Percentiles rank a stretch among this genome's conserved stretches.
These are phyloP conservation scores for Allolobophora icterica DNA, from an alignment of 2,888 invertebrate genomes.

Conservation along the genomic window DNA sequence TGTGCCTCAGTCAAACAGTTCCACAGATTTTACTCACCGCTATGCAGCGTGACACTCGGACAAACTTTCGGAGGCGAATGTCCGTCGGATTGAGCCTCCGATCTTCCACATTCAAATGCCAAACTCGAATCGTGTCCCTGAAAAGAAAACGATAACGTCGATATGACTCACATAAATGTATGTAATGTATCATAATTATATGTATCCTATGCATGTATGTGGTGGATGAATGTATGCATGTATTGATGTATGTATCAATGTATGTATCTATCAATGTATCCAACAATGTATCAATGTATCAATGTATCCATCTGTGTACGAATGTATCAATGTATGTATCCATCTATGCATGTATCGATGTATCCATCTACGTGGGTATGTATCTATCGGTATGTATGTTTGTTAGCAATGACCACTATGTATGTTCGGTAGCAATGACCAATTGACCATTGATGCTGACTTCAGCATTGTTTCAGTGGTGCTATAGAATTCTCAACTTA, in stretches of 20 bases:
- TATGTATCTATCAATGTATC: not conserved
- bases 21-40: slow-evolving; percentile 63
- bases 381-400: no score
- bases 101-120: slow-evolving; percentile 69
- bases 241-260: no score
- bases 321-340: no score
- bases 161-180: not conserved
- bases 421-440: no score
- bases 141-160: not conserved
- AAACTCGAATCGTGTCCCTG: slow-evolving; percentile 32
- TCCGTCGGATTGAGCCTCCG: slow-evolving; percentile 76
- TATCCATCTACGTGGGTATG: no score
- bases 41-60: slow-evolving; percentile 78
- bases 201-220: not conserved
- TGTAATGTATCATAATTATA: no score
- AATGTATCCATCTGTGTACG: no score
- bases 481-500: no score
- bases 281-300: not conserved
- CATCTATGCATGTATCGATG: no score
- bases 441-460: no score
- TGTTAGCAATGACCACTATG: no score
- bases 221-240: not conserved
- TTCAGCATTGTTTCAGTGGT: no score
- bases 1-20: not conserved
- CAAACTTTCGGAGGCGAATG: slow-evolving; percentile 79